phyloP scores from a whole-genome alignment of 2,797 vertebrate genomes.

The Atherinosoma microstoma region DNA sequence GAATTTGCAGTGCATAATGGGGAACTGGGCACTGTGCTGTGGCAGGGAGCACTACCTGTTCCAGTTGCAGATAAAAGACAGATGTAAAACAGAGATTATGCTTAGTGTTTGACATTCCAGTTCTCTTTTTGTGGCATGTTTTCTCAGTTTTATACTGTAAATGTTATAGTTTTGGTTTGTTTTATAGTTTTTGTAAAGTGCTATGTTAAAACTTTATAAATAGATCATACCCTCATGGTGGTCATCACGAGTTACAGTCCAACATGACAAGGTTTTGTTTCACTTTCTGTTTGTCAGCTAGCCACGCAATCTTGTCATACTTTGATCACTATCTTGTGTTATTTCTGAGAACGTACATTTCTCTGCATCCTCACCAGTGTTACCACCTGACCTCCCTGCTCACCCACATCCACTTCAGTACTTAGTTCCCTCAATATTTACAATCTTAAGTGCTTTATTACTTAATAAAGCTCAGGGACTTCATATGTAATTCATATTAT shows the following conservation, averaged over 20 bases:
- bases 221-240: slow-evolving; percentile 6
- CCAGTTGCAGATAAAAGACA: slow-evolving; percentile 18
- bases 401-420: background rate
- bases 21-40: slow-evolving; percentile 6
- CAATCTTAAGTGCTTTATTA: background rate
- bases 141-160: background rate
- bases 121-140: slow-evolving; percentile 1
- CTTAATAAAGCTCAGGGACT: background rate
- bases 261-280: background rate
- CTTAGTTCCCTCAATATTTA: background rate
- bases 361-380: background rate
- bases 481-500: background rate
- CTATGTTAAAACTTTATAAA: background rate
- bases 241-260: background rate
- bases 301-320: too few relatives aligned
- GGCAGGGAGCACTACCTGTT: slow-evolving; percentile 6
- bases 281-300: background rate
- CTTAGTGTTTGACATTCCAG: background rate
- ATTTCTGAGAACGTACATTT: background rate
- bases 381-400: background rate
- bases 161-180: background rate
- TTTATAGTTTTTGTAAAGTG: background rate
- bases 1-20: slow-evolving; percentile 16
- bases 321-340: background rate
- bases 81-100: slow-evolving; percentile 14